Conservation (phyloP, 1,140 invertebrate species). For the Scaptodrosophila lebanonensis region DNA sequence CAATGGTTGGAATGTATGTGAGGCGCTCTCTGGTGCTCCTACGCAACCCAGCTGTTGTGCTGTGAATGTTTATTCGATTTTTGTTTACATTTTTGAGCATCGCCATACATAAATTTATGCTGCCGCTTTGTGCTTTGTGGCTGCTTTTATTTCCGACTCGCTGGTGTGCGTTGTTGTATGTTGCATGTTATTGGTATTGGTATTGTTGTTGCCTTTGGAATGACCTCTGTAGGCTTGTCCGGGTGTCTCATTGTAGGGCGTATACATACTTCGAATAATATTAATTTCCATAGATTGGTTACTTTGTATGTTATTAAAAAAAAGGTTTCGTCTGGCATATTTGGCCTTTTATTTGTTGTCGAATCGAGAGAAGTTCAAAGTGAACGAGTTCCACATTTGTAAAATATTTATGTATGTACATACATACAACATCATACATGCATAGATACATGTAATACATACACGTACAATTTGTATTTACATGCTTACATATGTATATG, state of each 20-base stretch:
- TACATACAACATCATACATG: slow-evolving; percentile 7
- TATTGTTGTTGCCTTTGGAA: slow-evolving; percentile 76
- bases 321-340: too few species aligned
- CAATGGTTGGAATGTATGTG: slow-evolving; percentile 1
- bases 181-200: slow-evolving; percentile 42
- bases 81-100: slow-evolving; percentile 58
- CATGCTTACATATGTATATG: background rate
- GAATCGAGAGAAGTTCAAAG: too few species aligned
- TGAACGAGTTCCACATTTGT: too few species aligned
- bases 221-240: slow-evolving; percentile 71
- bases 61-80: slow-evolving; percentile 42
- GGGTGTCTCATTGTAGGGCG: too few species aligned
- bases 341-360: too few species aligned
- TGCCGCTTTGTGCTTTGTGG: slow-evolving; percentile 31
- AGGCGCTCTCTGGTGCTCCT: slow-evolving; percentile 14
- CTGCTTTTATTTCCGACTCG: too few species aligned
- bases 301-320: too few species aligned
- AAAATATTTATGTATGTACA: too few species aligned
- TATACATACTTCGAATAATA: too few species aligned
- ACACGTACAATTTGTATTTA: too few species aligned
- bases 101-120: slow-evolving; percentile 18
- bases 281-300: too few species aligned
- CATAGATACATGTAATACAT: background rate
- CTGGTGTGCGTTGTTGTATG: slow-evolving; percentile 15
- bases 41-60: slow-evolving; percentile 46